Conservation (phyloP, 2,797 vertebrate genomes). For the Sphenodon punctatus region DNA sequence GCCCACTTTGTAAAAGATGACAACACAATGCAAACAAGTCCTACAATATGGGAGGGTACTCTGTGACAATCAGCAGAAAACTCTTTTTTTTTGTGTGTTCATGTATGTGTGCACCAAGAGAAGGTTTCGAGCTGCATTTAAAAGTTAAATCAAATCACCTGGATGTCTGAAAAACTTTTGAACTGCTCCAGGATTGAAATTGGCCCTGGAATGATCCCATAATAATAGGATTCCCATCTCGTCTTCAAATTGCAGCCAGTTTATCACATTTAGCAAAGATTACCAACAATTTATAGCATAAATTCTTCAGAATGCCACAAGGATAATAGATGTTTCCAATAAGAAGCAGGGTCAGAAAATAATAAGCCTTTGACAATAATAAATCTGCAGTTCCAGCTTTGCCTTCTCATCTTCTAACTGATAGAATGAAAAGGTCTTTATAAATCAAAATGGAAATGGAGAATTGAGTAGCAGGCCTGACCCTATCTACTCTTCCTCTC, state of each 20-base stretch:
- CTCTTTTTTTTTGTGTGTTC: no score
- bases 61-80: background rate
- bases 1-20: background rate
- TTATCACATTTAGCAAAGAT: constrained; percentile 26
- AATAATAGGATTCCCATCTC: background rate
- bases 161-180: background rate
- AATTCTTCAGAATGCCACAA: background rate
- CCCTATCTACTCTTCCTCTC: background rate
- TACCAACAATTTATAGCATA: background rate
- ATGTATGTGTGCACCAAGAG: background rate
- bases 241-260: constrained; percentile 6
- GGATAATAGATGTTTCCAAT: constrained; percentile 4
- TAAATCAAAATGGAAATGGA: constrained; percentile 37
- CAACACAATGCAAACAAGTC: background rate
- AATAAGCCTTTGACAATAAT: constrained; percentile 13
- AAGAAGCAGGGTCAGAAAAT: constrained; percentile 24
- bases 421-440: background rate
- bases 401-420: background rate
- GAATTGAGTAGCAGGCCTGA: background rate
- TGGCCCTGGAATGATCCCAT: background rate
- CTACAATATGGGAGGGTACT: background rate
- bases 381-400: background rate
- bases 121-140: background rate
- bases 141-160: background rate
- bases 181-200: background rate